Percentiles rank a stretch among this genome's conserved stretches.
Conservation (phyloP, 2,113 vertebrate genomes). For the Megaceryle torquata region DNA sequence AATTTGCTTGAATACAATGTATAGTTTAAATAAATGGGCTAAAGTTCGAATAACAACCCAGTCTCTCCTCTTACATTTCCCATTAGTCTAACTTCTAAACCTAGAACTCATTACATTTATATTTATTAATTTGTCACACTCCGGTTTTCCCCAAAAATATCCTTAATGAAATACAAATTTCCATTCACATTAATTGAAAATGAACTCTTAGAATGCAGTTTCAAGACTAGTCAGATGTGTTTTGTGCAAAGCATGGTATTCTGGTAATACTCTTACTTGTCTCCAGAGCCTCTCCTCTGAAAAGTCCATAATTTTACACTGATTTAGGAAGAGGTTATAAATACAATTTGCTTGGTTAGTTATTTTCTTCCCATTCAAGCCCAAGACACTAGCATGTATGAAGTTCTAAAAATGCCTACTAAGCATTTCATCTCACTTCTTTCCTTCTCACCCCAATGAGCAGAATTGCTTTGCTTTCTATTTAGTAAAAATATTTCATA, state of each 20-base stretch:
- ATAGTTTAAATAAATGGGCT: not conserved
- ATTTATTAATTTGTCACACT: not conserved
- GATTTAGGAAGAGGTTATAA: not conserved
- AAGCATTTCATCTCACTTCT: not conserved
- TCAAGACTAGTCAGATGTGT: not conserved
- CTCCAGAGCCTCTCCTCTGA: not conserved
- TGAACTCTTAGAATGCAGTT: not conserved
- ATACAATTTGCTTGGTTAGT: not conserved
- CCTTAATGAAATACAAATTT: conserved; percentile 14
- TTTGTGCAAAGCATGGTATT: not conserved
- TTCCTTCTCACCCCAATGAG: not conserved
- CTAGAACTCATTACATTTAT: not conserved
- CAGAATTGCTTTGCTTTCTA: not conserved
- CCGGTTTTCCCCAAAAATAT: conserved; percentile 1
- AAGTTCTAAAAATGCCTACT: not conserved
- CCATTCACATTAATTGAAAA: conserved; percentile 8
- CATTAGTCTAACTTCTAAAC: not conserved
- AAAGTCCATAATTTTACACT: not conserved
- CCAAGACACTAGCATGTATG: not conserved
- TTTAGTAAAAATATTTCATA: not conserved
- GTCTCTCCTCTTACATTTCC: not conserved
- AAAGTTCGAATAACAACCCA: not conserved
- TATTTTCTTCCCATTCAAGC: not conserved
- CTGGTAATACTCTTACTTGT: not conserved
- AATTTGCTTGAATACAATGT: not conserved